Conservation (phyloP, 2,888 invertebrate species). For the Eretmocerus hayati region DNA sequence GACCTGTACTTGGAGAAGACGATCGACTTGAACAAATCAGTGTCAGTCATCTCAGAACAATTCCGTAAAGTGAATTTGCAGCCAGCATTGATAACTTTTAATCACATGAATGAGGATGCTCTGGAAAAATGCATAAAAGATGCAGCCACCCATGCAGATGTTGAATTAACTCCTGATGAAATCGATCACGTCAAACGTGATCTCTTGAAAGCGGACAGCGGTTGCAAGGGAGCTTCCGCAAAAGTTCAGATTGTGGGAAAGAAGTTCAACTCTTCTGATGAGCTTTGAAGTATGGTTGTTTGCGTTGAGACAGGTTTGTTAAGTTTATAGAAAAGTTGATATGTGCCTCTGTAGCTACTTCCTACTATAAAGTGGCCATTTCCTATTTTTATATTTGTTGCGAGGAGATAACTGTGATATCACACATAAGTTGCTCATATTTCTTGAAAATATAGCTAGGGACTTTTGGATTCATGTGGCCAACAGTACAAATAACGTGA, state of each 20-base stretch:
- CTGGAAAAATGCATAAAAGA: constrained; percentile 34
- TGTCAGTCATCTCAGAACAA: constrained; percentile 19
- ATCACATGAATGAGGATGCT: constrained; percentile 26
- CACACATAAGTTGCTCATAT: too few relatives aligned
- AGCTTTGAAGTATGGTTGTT: too few relatives aligned
- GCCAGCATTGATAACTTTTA: constrained; percentile 28
- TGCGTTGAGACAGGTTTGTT: too few relatives aligned
- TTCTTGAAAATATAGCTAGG: too few relatives aligned
- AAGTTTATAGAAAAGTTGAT: too few relatives aligned
- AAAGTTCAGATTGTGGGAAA: constrained; percentile 30
- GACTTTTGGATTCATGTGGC: too few relatives aligned
- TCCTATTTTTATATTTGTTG: too few relatives aligned
- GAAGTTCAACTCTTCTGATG: too few relatives aligned
- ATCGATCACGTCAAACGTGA: constrained; percentile 27
- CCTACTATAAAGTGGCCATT: too few relatives aligned
- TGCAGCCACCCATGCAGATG: constrained; percentile 26
- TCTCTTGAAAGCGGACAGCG: constrained; percentile 30
- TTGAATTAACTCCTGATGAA: constrained; percentile 27
- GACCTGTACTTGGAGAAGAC: constrained; percentile 23
- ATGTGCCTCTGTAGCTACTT: too few relatives aligned
- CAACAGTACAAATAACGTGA: too few relatives aligned
- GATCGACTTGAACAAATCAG: constrained; percentile 26
- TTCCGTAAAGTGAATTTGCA: constrained; percentile 23
- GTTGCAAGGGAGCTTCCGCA: constrained; percentile 40
- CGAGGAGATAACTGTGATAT: too few relatives aligned